Conservation (phyloP, 1,140 invertebrate species). For the Nephila pilipes region DNA sequence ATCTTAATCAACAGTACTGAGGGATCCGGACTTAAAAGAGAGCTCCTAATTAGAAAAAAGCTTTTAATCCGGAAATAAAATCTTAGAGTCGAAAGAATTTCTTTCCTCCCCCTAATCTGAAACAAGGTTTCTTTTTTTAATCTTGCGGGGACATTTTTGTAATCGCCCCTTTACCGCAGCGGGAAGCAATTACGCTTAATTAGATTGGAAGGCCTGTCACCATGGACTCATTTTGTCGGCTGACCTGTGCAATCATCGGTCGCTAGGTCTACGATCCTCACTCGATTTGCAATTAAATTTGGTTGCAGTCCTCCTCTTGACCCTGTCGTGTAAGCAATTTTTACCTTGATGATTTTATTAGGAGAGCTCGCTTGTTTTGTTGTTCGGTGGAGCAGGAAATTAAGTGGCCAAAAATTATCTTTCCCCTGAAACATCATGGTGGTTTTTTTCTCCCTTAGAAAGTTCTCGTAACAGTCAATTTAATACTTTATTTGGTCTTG, state of each 20-base stretch:
- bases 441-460: neutral
- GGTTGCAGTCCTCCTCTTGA: slow-evolving; percentile 16
- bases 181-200: slow-evolving; percentile 74
- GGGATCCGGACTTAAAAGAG: slow-evolving; percentile 57
- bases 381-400: slow-evolving; percentile 53
- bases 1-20: slow-evolving; percentile 65
- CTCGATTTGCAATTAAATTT: slow-evolving; percentile 66
- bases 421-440: neutral
- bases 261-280: slow-evolving; percentile 32
- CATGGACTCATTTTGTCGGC: slow-evolving; percentile 56
- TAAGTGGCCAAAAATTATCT: slow-evolving; percentile 56
- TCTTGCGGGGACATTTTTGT: slow-evolving; percentile 74
- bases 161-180: slow-evolving; percentile 67
- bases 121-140: slow-evolving; percentile 71
- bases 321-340: slow-evolving; percentile 51
- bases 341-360: slow-evolving; percentile 60
- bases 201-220: slow-evolving; percentile 73
- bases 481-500: neutral
- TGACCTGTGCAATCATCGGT: slow-evolving; percentile 61
- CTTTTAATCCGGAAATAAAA: slow-evolving; percentile 76
- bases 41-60: slow-evolving; percentile 73
- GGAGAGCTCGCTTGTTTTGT: slow-evolving; percentile 30
- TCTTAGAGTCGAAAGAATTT: slow-evolving; percentile 70
- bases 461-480: neutral
- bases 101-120: slow-evolving; percentile 63